Base-by-base conservation (phyloP, 2,113 vertebrate genomes). In the Ellobius talpinus region DNA sequence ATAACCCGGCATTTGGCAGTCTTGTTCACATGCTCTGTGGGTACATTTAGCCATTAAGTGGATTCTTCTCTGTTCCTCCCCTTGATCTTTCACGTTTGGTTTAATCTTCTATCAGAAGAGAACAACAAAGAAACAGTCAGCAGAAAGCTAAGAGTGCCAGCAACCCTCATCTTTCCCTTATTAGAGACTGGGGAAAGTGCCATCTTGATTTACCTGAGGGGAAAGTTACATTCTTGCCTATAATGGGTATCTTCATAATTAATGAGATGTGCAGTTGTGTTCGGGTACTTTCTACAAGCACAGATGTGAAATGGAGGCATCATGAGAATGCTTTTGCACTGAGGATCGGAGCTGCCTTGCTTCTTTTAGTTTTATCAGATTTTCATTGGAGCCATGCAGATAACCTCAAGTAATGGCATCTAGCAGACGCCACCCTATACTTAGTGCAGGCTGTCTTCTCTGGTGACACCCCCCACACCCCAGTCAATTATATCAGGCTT, bases 31-130 rank as follows among this genome's bases (percentile, higher is more conserved):
- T 1, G 50, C 68, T 82, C 77, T 66, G 73, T 33, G 66, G 88
- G 86, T 72, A 55, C 39, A 74, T 52, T 87, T 72, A 85, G 87
- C 70, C 47, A 29, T 45, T 82, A 95, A 95, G 31, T 68, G 90
- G 76, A 85, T 90, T 93, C 88, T 3, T 84, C 42, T 92, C 74
- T 72, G 68, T 42, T 91, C 74, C 19, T 76, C 55, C n/a, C 77
- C 42, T 76, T 81, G 65, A 93, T 92, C 58, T 70, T 87, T 84
- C 39, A 1, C 33, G 73, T 77, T 61, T 63, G 61, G 78, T 77
- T 63, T 42, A 91, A 91, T 86, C 47, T 65, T 76, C 89, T 92
- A 45, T 39, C 42, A 89, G 91, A 93, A 91, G 21, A 82, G 14
- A 4, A 24, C 7, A 88, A 78, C 9, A 77, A 47, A 79, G 81